Evolutionary conservation across 2,797 vertebrate species (phyloP).

Genomic region (Poliocrania exsul): DNA sequence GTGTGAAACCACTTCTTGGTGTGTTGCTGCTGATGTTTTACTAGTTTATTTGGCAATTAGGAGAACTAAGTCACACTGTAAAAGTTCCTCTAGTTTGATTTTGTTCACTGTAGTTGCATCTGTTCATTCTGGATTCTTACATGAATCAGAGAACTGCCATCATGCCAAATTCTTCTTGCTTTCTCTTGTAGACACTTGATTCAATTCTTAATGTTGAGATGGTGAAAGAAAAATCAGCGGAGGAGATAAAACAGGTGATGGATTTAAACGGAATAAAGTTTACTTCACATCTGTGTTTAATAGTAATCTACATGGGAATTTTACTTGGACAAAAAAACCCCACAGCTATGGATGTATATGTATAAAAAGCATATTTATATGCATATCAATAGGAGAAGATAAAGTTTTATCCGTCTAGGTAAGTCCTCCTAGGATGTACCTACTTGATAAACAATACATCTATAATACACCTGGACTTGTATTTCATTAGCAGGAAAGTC

Average conservation of each 20-base stretch:
- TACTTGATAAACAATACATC: neutral
- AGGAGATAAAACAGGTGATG: conserved; percentile 89
- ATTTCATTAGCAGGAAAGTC: neutral
- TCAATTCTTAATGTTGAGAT: conserved; percentile 91
- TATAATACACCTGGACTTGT: neutral
- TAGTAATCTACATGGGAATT: neutral
- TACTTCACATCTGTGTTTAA: neutral
- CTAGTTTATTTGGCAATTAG: neutral
- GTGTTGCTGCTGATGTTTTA: neutral
- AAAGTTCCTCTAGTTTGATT: neutral
- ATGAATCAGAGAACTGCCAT: neutral
- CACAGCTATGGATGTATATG: neutral
- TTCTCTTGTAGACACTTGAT: conserved; percentile 83
- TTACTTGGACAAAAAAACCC: neutral
- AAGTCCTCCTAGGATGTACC: neutral
- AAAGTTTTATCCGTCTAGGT: neutral
- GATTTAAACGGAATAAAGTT: neutral
- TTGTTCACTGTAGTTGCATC: neutral
- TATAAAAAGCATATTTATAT: neutral
- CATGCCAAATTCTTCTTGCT: neutral
- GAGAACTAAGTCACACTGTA: neutral
- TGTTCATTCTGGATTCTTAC: neutral
- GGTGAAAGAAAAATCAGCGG: conserved; percentile 86
- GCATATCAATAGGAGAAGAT: neutral
- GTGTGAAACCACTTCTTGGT: neutral